Base-by-base conservation (phyloP, 2,113 vertebrate genomes). In the Setophaga kirtlandii region DNA sequence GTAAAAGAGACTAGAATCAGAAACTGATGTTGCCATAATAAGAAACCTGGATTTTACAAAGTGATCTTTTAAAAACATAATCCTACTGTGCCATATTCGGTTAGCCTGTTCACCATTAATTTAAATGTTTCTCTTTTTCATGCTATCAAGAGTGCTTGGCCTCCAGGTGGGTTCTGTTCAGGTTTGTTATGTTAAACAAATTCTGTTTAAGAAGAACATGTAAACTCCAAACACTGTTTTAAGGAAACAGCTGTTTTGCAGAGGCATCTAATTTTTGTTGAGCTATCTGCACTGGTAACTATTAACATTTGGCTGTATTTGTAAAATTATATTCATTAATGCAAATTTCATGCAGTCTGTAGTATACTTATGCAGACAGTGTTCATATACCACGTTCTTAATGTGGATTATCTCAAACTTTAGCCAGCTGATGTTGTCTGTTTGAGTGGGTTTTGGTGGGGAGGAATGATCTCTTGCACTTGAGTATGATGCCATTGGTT, bases 251-350 rank as follows among this genome's bases (percentile, higher is more conserved):
- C 39, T 94, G 33, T 33, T 92, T 78, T 78, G 46, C 64, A 92
- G 85, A 85, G 58, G n/a, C 24, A 49, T 42, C 68, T 89, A 31
- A 64, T 82, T 89, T 95, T 86, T 89, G 46, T 69, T 68, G 79
- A 80, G 58, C 52, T 85, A 9, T 91, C 95, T 95, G 59, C 31
- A 56, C 44, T 75, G 52, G 47, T 69, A 93, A 96, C 79, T 95
- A 60, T 95, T 95, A 95, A 77, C 30, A 3, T 93, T 95, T 85
- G 52, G 71, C 82, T 81, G 62, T 63, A 79, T 96, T 88, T 69
- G 68, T 83, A 65, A 92, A 95, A 86, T 82, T 44, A 31, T 27
- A 77, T 90, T 94, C 59, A 93, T 94, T 87, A 88, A 92, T 67
- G 44, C 46, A 94, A 94, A 94, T 86, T 64, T 53, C 69, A 64